Evolutionary conservation across 1,140 invertebrate species (phyloP), one percentile per base, ranked within the genome.

Genomic region (Camponotus pennsylvanicus): DNA sequence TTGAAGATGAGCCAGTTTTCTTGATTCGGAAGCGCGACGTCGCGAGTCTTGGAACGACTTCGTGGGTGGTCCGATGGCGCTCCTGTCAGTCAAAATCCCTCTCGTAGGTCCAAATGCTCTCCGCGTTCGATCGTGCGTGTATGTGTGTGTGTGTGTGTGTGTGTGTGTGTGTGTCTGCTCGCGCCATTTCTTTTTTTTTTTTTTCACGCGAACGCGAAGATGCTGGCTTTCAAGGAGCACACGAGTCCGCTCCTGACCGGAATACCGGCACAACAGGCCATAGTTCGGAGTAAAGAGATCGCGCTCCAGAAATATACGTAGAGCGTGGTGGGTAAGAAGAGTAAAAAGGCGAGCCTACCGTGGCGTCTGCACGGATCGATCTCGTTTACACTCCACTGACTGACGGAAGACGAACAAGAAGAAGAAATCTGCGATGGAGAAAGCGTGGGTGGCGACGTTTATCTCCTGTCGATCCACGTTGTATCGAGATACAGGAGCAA

Each of bases 61-160:
- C 90, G 91, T 92, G 92, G 91, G 92, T 88, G 92, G 92, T 92
- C 92, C 55, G 73, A 70, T 80, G 88, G 71, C 79, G 86, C 57
- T 75, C 84, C 91, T 87, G 92, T 86, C 90, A 92, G 87, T 92
- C 90, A 92, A 92, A 91, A 92, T 89, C 89, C 67, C 85, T 86
- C 83, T 57, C 34, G 61, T 75, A 15, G 66, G 88, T 75, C 71
- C 45, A 76, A 85, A 75, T 77, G 70, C 64, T 71, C 86, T 66
- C 87, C 15, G 59, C 18, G 37, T 34, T 59, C 88, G 8, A 75
- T 52, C 27, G 64, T 73, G 13, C 18, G 15, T 52, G 49, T 52
- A 1, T 13, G 2, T 45, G 42, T 13, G 42, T 45, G 40, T 37
- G 63, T 71, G 37, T 40, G 37, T 37, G 37, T 40, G 37, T 40